phyloP scores from a whole-genome alignment of 2,113 vertebrate species.

The Nibea coibor region DNA sequence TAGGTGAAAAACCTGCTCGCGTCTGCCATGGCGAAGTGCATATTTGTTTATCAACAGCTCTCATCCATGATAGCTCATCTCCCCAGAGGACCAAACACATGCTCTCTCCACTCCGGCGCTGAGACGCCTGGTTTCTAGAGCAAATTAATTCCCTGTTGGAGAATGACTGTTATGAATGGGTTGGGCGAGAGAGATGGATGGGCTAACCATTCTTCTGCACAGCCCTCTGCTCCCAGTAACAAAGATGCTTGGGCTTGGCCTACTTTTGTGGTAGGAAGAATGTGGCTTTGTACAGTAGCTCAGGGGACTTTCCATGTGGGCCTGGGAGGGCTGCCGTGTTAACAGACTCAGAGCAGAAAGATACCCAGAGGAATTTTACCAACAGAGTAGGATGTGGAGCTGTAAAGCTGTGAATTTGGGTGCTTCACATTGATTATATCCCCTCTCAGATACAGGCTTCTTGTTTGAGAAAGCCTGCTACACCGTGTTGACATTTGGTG shows the following conservation, averaged over 20 bases:
- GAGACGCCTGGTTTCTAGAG: conserved; percentile 71
- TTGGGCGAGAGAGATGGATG: conserved; percentile 71
- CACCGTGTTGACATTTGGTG: conserved; percentile 43
- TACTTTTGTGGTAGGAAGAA: conserved; percentile 73
- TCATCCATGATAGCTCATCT: conserved; percentile 48
- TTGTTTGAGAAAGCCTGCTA: conserved; percentile 24
- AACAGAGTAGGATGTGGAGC: conserved; percentile 37
- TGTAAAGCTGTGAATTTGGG: conserved; percentile 42
- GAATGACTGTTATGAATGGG: conserved; percentile 80
- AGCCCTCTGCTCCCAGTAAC: conserved; percentile 61
- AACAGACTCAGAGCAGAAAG: conserved; percentile 57
- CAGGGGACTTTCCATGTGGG: conserved; percentile 65
- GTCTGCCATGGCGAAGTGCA: conserved; percentile 50
- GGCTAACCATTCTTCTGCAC: conserved; percentile 60
- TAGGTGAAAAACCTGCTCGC: conserved; percentile 27
- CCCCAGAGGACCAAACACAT: conserved; percentile 63
- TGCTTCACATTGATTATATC: conserved; percentile 49
- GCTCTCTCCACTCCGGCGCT: conserved; percentile 40
- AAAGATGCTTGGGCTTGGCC: conserved; percentile 74
- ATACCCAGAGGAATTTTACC: conserved; percentile 66
- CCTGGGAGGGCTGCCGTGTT: conserved; percentile 56
- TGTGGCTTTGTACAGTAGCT: conserved; percentile 72
- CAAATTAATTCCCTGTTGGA: conserved; percentile 78
- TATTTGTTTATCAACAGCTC: conserved; percentile 73
- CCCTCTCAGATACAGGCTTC: conserved; percentile 21